A percentile compares a stretch with the other conserved stretches of the same genome.
Conservation (phyloP, 2,888 invertebrate species). For the Invenusta paracnida region DNA sequence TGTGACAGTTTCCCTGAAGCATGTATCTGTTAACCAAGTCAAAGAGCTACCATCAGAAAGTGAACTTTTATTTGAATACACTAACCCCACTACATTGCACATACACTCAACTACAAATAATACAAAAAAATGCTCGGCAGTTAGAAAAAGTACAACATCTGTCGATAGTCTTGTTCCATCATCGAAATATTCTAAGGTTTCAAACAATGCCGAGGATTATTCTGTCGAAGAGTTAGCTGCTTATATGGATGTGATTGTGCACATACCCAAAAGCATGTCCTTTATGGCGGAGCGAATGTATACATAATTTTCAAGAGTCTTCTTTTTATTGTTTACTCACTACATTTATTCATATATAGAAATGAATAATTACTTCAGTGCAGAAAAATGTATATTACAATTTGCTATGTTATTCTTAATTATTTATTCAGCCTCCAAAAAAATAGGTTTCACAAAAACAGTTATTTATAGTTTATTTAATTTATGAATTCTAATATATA, state of each 20-base stretch:
- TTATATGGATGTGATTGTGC: neutral
- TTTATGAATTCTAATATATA: no score
- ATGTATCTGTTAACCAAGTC: no score
- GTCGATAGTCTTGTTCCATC: neutral
- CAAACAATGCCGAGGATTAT: neutral
- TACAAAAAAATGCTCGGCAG: neutral
- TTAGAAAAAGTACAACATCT: neutral
- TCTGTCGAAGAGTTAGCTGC: neutral
- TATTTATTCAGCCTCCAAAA: no score
- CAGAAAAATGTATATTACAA: no score
- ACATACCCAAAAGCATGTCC: neutral
- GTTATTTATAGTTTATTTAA: no score
- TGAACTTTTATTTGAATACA: neutral
- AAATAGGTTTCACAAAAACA: no score
- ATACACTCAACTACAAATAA: neutral
- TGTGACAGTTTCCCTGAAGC: no score
- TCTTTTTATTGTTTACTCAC: no score
- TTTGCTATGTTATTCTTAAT: no score
- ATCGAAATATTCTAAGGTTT: neutral
- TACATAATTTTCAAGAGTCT: neutral
- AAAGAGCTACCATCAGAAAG: no score
- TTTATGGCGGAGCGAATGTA: neutral
- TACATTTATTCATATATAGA: no score
- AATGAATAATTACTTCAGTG: no score
- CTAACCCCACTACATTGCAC: neutral